Evolutionary conservation across 1,140 invertebrate genomes (phyloP), one percentile per base, ranked within the genome.

Genomic region (Zaprionus tsacasi): DNA sequence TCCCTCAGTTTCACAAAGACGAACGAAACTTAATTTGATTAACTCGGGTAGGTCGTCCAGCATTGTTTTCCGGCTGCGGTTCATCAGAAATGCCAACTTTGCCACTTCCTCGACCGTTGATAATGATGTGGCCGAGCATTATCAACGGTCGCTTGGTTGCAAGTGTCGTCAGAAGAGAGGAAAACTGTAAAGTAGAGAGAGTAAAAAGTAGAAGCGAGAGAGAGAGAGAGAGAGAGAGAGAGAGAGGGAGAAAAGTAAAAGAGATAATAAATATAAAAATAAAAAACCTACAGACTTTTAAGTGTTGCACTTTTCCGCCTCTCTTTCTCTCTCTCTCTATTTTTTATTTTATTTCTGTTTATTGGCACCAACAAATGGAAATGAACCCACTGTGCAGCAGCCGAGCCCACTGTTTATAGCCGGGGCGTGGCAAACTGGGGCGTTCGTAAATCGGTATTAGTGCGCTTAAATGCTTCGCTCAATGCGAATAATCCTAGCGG

Each of bases 11-110:
- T 69, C 69, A 73, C 80, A 72, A 78, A 74, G 78, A 52, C 73
- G 66, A 59, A 70, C 73, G 70, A 88, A 88, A 88, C 82, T 88
- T 88, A 87, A 87, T 87, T 87, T 87, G 83, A 87, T 87, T 87
- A 88, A 88, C 79, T 82, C 82, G 77, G 82, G 79, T 80, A 80
- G 79, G 73, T 75, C 69, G 70, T 48, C 52, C 54, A 71, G 66
- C 73, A 71, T 82, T 87, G 83, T 82, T 82, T 82, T 78, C 70
- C 72, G 69, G 73, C 68, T 80, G 76, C 64, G 79, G 77, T 77
- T 87, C 80, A 88, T 82, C 73, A 82, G 66, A 70, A 70, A 71
- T 35, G 74, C 38, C 61, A 72, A 72, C 67, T 70, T 77, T 81
- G 65, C 82, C 80, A 72, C 75, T 68, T 54, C 63, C 71, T 58